Evolutionary conservation across 2,797 vertebrate genomes (phyloP), one percentile per base, ranked within the genome.

Genomic region (Morus bassanus): DNA sequence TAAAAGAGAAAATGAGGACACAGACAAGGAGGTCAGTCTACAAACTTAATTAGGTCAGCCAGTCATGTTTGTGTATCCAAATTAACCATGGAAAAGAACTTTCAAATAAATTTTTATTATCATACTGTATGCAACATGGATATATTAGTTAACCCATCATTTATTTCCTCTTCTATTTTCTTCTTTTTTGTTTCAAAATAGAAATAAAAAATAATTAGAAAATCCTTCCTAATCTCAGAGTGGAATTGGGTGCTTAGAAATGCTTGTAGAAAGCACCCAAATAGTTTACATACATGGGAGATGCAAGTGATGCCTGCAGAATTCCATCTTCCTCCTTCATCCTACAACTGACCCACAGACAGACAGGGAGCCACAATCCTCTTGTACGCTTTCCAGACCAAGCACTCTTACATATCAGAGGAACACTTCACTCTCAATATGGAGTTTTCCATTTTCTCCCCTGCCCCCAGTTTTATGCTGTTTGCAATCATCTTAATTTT

Each of bases 61-160:
- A 82, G 33, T n/a, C 37, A 39, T 12, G 17, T 24, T 14, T 46
- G 19, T 18, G 10, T 12, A 78, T 33, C 25, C 30, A 76, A 18
- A 3, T 76, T 65, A 73, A 72, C 28, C 25, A 48, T 0, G 2
- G 57, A 65, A 82, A 90, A 25, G 3, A 82, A 17, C 12, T 59
- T 64, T 12, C 4, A 41, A 18, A 50, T 8, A 14, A 28, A 41
- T 6, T 64, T 78, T 65, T 59, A n/a, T 54, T 50, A 68, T 53
- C 18, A 25, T 19, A 64, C 6, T 53, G 17, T 60, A 89, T 0
- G 8, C 23, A 85, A 41, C 21, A 57, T 0, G 0, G 51, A 94
- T 82, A 48, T 53, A 45, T 9, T 33, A 59, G 19, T 64, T 57
- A 92, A 56, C 6, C 23, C 75, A 67, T 43, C 1, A 53, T 25